A percentile compares a stretch with the other conserved stretches of the same genome.
phyloP scores from a whole-genome alignment of 2,797 vertebrate species.

The Nasua narica region DNA sequence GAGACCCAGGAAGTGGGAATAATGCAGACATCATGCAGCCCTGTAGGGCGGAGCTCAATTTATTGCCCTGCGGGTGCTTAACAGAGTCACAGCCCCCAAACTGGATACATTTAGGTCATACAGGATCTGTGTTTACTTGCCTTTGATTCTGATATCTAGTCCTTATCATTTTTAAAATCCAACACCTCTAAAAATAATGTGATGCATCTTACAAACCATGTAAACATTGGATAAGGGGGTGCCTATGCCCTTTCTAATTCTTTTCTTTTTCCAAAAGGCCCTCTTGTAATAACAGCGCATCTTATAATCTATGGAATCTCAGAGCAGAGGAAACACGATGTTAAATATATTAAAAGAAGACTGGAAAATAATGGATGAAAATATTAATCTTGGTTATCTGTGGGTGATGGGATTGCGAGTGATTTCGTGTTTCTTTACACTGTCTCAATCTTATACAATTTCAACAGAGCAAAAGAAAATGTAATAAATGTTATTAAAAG shows the following conservation, averaged over 20 bases:
- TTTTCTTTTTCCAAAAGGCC: neutral
- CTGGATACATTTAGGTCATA: accelerated
- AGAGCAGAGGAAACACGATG: neutral
- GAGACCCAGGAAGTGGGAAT: neutral
- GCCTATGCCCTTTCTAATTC: neutral
- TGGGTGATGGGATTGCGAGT: neutral
- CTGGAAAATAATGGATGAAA: neutral
- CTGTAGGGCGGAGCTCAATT: accelerated
- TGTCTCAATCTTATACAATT: neutral
- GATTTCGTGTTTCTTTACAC: neutral
- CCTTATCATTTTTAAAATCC: neutral
- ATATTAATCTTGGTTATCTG: neutral
- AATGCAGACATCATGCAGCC: neutral
- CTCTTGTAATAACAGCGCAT: neutral
- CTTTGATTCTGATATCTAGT: accelerated
- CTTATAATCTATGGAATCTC: neutral
- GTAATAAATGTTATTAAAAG: neutral
- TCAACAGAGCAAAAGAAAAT: neutral
- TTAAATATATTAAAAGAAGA: neutral
- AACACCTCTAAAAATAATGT: neutral
- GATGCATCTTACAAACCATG: neutral
- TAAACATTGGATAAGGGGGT: neutral
- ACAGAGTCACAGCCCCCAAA: too few relatives aligned
- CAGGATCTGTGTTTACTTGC: accelerated
- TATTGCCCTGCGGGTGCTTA: neutral